Conservation (phyloP, 2,113 vertebrate genomes). For the Ondatra zibethicus region DNA sequence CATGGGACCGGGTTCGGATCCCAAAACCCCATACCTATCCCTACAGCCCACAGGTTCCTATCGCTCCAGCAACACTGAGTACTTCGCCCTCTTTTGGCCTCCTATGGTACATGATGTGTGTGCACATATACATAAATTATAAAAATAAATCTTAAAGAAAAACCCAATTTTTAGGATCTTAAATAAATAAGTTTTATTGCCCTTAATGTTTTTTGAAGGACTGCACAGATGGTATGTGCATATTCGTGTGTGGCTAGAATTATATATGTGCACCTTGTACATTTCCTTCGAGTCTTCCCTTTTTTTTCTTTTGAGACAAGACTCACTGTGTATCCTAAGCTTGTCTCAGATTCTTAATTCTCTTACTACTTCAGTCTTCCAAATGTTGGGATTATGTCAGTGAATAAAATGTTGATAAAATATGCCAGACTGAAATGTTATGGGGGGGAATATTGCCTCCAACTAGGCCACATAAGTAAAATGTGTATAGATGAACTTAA, state of each 20-base stretch:
- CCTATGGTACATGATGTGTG: neutral
- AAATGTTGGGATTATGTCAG: neutral
- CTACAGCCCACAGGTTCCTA: too few relatives aligned
- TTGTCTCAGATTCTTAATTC: neutral
- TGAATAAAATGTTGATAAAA: constrained; percentile 6
- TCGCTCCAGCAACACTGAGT: too few relatives aligned
- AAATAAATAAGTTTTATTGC: neutral
- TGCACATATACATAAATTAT: neutral
- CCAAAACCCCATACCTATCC: neutral
- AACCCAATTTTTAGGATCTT: neutral
- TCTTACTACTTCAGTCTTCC: neutral
- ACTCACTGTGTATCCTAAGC: neutral
- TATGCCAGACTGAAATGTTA: neutral
- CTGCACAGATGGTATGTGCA: neutral
- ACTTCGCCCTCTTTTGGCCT: neutral
- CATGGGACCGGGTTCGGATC: neutral
- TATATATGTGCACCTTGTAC: neutral
- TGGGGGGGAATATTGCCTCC: neutral
- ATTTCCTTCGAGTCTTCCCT: neutral
- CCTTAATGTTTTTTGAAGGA: constrained; percentile 7
- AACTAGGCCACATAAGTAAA: neutral
- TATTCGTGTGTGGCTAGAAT: neutral
- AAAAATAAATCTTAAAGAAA: neutral
- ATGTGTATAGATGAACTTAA: neutral
- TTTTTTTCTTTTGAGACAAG: neutral